These are phyloP conservation scores for Drosophila arizonae DNA, from an alignment of 1,140 invertebrate genomes.

Conservation along the genomic window DNA sequence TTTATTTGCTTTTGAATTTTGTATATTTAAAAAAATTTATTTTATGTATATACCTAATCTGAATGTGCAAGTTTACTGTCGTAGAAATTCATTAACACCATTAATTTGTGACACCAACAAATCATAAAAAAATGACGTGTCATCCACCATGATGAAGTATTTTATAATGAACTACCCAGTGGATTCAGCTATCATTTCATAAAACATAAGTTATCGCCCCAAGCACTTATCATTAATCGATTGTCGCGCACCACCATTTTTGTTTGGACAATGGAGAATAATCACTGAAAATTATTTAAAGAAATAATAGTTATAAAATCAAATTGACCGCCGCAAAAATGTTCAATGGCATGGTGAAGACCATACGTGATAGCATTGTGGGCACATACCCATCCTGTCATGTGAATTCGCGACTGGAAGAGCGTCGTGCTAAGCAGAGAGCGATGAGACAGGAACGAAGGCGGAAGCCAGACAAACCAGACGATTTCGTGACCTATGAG, in stretches of 20 bases:
- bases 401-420: slow-evolving; percentile 87
- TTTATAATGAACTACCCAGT: neutral
- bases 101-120: no score
- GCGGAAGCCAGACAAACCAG: slow-evolving; percentile 92
- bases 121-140: neutral
- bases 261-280: slow-evolving; percentile 63
- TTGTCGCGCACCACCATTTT: slow-evolving; percentile 61
- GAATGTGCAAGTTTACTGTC: no score
- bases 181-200: neutral
- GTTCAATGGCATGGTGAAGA: slow-evolving; percentile 83
- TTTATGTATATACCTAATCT: no score
- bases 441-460: slow-evolving; percentile 87
- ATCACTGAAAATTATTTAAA: slow-evolving; percentile 30
- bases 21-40: no score
- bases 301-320: slow-evolving; percentile 6
- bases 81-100: no score
- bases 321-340: slow-evolving; percentile 53
- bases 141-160: neutral
- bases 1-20: no score
- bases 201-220: neutral
- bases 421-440: slow-evolving; percentile 87
- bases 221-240: slow-evolving; percentile 1
- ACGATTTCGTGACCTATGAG: slow-evolving; percentile 94
- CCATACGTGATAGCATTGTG: slow-evolving; percentile 81
- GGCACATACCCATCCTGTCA: slow-evolving; percentile 90